Evolutionary conservation across 2,113 vertebrate genomes (phyloP).

Genomic region (Thamnophis sirtalis): DNA sequence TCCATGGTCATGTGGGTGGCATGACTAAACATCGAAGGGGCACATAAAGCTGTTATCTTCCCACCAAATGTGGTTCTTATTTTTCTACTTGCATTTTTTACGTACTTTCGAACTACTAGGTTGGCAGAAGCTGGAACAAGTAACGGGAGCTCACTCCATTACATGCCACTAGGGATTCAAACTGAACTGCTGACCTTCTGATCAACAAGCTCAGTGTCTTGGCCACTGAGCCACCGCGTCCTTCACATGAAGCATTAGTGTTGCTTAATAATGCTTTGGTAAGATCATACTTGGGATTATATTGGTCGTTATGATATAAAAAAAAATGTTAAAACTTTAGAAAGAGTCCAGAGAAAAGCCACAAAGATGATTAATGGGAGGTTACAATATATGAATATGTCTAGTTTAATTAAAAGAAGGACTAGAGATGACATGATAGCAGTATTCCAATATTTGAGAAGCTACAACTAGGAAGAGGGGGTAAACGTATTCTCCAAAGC

Average conservation of each 20-base stretch:
- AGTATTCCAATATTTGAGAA: background rate
- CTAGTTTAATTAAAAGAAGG: background rate
- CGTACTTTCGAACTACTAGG: no score
- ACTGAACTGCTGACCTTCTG: no score
- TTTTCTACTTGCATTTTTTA: no score
- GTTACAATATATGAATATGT: background rate
- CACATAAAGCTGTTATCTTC: no score
- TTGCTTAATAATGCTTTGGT: background rate
- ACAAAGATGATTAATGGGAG: background rate
- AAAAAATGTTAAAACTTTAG: background rate
- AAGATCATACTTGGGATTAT: background rate
- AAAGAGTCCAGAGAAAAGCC: background rate
- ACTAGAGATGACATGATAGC: background rate
- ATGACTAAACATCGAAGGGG: no score
- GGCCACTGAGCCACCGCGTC: no score
- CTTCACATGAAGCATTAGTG: background rate
- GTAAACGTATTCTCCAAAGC: background rate
- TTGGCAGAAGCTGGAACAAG: no score
- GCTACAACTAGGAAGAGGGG: background rate
- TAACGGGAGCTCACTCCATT: no score
- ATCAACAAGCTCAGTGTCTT: no score
- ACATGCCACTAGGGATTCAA: no score
- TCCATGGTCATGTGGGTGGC: no score
- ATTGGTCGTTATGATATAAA: background rate
- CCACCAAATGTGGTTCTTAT: no score